Evolutionary conservation across 2,113 vertebrate genomes (phyloP).

Genomic region (Callithrix jacchus): DNA sequence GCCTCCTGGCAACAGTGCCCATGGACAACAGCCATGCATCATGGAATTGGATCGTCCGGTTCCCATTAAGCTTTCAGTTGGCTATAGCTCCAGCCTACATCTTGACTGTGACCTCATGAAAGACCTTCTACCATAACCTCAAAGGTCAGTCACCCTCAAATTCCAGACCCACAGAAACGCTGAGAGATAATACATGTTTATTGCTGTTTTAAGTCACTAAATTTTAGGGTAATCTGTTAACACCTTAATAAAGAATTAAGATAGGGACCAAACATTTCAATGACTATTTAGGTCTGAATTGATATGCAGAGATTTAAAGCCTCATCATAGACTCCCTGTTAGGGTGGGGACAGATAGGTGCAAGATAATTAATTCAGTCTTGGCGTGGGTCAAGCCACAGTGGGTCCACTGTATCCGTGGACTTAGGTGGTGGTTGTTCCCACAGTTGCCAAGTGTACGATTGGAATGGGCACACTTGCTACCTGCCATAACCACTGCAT

Average conservation of each 20-base stretch:
- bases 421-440: not conserved
- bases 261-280: not conserved
- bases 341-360: fast-evolving
- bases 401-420: not conserved
- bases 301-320: not conserved
- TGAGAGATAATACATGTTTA: not conserved
- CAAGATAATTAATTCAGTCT: not conserved
- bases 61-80: too few relatives aligned
- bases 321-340: not conserved
- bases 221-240: not conserved
- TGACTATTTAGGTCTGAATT: not conserved
- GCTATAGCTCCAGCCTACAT: not conserved
- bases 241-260: not conserved
- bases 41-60: not conserved
- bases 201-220: not conserved
- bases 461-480: not conserved
- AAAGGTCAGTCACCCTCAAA: not conserved
- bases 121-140: not conserved
- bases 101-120: not conserved
- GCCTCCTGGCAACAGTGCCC: not conserved
- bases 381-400: not conserved
- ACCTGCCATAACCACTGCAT: not conserved
- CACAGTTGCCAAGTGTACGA: not conserved
- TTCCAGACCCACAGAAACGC: not conserved
- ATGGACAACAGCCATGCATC: not conserved